Percentiles rank a stretch among this genome's conserved stretches.
Evolutionary conservation across 2,797 vertebrate genomes (phyloP).

Genomic region (Gouania willdenowi): DNA sequence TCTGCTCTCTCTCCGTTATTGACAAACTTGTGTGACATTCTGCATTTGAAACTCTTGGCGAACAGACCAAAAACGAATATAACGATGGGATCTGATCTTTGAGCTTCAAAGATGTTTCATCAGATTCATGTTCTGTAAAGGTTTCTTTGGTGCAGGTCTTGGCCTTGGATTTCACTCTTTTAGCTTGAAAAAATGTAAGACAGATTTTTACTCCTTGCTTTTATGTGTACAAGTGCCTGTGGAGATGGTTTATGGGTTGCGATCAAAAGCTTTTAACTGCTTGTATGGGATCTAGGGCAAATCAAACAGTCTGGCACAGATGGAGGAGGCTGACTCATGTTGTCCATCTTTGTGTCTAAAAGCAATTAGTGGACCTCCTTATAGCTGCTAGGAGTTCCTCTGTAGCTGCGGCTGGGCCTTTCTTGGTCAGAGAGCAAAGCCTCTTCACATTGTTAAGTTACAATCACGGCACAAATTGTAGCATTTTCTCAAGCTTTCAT

Average conservation of each 20-base stretch:
- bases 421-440: conserved; percentile 20
- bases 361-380: conserved; percentile 62
- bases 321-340: conserved; percentile 52
- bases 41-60: conserved; percentile 41
- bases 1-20: conserved; percentile 34
- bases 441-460: conserved; percentile 55
- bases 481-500: conserved; percentile 65
- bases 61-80: conserved; percentile 32
- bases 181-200: conserved; percentile 41
- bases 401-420: conserved; percentile 23
- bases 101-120: conserved; percentile 10
- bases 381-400: conserved; percentile 42
- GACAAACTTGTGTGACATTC: conserved; percentile 58
- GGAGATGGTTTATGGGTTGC: conserved; percentile 52
- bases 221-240: conserved; percentile 71
- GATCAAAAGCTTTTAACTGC: conserved; percentile 71
- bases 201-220: conserved; percentile 53
- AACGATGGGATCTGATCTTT: conserved; percentile 6
- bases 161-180: conserved; percentile 25
- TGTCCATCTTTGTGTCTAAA: conserved; percentile 65
- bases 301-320: conserved; percentile 59
- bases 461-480: conserved; percentile 41
- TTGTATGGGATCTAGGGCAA: conserved; percentile 58
- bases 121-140: conserved; percentile 6
- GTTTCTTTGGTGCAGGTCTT: conserved; percentile 10